Base-by-base conservation (phyloP, 2,113 vertebrate species). In the Oreamnos americanus region DNA sequence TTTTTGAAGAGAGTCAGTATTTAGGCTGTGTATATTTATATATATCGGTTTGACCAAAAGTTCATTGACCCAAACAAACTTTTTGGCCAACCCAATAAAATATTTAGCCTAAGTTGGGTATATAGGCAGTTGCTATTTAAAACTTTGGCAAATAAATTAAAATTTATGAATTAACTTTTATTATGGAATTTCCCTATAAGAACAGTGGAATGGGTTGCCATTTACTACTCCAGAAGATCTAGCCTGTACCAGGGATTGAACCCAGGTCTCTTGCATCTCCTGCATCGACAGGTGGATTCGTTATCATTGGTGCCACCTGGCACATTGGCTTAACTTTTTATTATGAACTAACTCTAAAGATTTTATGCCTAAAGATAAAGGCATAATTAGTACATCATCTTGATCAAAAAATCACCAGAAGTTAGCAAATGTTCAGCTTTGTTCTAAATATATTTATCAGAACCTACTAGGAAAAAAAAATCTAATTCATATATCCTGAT, bases 221-320 rank as follows among this genome's bases (percentile, higher is more conserved):
- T 71, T 23, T 71, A 19, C 67, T 71, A 71, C 67, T 71, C 9
- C n/a, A 71, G 67, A 71, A 17, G 19, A 71, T 23, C n/a, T 39
- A 23, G 9, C 64, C 17, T 36, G 9, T 36, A 21, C 36, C 11
- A 76, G 71, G 71, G 21, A 3, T 25, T 43, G 11, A 74, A 74
- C 36, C 11, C 11, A 74, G 21, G n/a, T 36, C 67, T 71, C 67
- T 71, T 36, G n/a, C 36, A 13, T 76, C 3, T 43, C 36, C 71
- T 76, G 2, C n/a, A 43, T 26, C 23, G 1, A 3, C 21, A 76
- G 36, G 1, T 76, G 36, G 6, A 26, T 43, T 76, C 36, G 0
- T 76, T 53, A 53, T 3, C 36, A 76, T 14, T 43, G 71, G 10
- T 76, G 36, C 71, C 71, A 76, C n/a, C n/a, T 36, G n/a, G n/a